These are phyloP conservation scores for Microctenopoma stevenorrisi DNA, from an alignment of 2,797 vertebrate species.

Conservation along the genomic window DNA sequence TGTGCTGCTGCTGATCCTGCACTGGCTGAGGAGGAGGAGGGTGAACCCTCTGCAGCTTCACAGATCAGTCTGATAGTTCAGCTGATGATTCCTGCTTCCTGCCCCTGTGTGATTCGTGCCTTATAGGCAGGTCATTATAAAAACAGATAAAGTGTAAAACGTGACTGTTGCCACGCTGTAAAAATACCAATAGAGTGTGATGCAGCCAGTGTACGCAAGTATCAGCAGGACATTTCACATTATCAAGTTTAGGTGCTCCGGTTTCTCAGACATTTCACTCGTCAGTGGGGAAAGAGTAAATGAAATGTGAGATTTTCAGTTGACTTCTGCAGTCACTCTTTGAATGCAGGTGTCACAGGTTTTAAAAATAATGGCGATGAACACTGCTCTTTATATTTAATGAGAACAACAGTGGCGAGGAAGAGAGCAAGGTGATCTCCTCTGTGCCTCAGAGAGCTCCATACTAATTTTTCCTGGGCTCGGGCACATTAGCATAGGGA, in stretches of 20 bases:
- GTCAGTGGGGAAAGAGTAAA: no score
- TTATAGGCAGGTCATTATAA: no score
- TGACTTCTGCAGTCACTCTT: neutral
- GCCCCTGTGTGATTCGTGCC: neutral
- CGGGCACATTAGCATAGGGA: slow-evolving; percentile 94
- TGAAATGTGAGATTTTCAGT: neutral
- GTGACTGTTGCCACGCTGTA: no score
- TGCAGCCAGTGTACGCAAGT: no score
- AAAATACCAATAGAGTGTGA: no score
- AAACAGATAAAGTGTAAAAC: no score
- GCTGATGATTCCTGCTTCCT: neutral
- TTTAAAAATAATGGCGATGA: slow-evolving; percentile 52
- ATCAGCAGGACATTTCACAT: no score
- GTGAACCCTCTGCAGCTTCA: slow-evolving; percentile 14
- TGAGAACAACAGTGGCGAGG: slow-evolving; percentile 68
- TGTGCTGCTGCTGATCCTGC: no score
- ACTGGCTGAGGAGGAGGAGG: neutral
- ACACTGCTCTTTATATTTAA: slow-evolving; percentile 64
- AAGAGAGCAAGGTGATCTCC: slow-evolving; percentile 91
- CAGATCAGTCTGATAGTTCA: slow-evolving; percentile 6
- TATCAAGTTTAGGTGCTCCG: no score
- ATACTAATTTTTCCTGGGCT: slow-evolving; percentile 91
- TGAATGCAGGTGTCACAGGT: slow-evolving; percentile 30
- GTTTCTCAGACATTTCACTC: no score
- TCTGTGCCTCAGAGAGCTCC: slow-evolving; percentile 89